Conservation (phyloP, 2,113 vertebrate species). For the Xiphophorus couchianus region DNA sequence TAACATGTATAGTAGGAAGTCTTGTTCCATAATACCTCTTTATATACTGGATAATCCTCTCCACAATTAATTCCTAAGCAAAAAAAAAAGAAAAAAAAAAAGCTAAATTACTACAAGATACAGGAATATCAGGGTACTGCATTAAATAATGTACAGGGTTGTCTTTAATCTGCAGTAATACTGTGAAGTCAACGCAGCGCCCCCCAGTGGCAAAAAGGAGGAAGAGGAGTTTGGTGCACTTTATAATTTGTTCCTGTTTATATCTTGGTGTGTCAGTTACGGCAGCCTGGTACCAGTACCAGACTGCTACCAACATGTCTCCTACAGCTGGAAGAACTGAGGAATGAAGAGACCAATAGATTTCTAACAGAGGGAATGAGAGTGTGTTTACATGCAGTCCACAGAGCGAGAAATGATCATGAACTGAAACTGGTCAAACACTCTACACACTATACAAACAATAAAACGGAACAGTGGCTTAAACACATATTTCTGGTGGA, state of each 20-base stretch:
- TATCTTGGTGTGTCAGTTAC: not conserved
- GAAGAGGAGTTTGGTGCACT: slow-evolving; percentile 35
- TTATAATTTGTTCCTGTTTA: not conserved
- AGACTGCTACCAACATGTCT: slow-evolving; percentile 73
- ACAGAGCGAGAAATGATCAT: too few relatives aligned
- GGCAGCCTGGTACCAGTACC: slow-evolving; percentile 75
- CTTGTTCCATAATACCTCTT: slow-evolving; percentile 80
- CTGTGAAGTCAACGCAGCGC: slow-evolving; percentile 71
- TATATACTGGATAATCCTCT: slow-evolving; percentile 79
- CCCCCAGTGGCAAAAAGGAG: slow-evolving; percentile 17
- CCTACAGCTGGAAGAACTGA: not conserved
- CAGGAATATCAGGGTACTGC: slow-evolving; percentile 82
- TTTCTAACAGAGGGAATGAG: not conserved
- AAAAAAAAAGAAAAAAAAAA: slow-evolving; percentile 61
- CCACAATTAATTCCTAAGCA: slow-evolving; percentile 72
- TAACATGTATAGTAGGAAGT: slow-evolving; percentile 78
- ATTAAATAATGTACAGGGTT: slow-evolving; percentile 80
- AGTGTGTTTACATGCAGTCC: slow-evolving; percentile 10
- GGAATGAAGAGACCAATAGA: not conserved
- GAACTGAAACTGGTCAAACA: too few relatives aligned
- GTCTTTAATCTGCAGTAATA: slow-evolving; percentile 65
- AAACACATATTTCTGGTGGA: too few relatives aligned
- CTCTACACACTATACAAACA: too few relatives aligned
- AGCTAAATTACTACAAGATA: slow-evolving; percentile 82
- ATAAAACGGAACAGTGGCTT: too few relatives aligned